These are phyloP conservation scores for Lophochroa leadbeateri DNA, from an alignment of 2,113 vertebrate genomes.

Conservation along the genomic window DNA sequence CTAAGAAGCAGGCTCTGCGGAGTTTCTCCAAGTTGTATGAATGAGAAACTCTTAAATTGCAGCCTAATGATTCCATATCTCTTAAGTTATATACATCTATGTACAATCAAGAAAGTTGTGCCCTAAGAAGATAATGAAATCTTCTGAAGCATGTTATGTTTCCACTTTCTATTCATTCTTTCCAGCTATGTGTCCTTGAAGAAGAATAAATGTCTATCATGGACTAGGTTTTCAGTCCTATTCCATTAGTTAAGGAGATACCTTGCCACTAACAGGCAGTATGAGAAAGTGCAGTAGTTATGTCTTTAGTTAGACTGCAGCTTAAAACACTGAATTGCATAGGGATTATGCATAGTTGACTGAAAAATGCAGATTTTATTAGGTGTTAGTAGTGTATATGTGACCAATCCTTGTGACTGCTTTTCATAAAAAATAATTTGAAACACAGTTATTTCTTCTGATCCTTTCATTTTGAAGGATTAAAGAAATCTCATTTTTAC, in stretches of 20 bases:
- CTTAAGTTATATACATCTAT: neutral
- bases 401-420: neutral
- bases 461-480: neutral
- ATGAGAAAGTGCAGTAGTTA: neutral
- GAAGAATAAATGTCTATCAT: neutral
- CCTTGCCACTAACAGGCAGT: neutral
- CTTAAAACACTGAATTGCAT: neutral
- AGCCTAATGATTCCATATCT: neutral
- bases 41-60: neutral
- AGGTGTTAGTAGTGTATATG: neutral
- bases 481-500: neutral
- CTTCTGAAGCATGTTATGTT: neutral
- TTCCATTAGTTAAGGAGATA: neutral
- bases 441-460: neutral
- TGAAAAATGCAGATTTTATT: neutral
- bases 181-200: neutral
- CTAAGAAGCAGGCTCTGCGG: neutral
- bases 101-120: neutral
- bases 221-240: neutral
- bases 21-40: neutral
- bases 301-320: neutral
- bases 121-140: neutral
- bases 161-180: neutral
- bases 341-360: neutral
- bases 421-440: neutral